These are phyloP conservation scores for Nycticebus coucang DNA, from an alignment of 2,113 vertebrate species.

Conservation along the genomic window DNA sequence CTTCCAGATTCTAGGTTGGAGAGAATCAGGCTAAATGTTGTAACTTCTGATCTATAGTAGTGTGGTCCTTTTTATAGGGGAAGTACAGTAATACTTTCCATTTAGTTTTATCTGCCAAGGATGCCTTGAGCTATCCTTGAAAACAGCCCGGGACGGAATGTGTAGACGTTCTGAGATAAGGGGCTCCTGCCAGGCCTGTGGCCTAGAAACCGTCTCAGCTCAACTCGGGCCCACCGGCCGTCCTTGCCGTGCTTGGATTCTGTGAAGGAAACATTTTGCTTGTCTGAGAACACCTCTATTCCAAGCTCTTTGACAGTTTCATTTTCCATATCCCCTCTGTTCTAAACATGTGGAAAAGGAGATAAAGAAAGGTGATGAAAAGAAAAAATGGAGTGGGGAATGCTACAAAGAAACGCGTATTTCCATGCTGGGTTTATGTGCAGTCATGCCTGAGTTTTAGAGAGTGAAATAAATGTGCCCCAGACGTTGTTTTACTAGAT, in stretches of 20 bases:
- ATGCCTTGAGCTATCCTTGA: constrained; percentile 65
- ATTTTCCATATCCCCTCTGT: constrained; percentile 65
- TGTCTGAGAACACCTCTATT: constrained; percentile 74
- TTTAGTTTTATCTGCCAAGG: constrained; percentile 55
- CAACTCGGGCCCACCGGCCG: not conserved
- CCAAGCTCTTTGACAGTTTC: constrained; percentile 70
- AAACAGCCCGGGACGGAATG: constrained; percentile 48
- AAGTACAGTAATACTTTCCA: constrained; percentile 56
- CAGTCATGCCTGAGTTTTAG: not conserved
- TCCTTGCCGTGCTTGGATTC: not conserved
- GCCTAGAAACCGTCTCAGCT: not conserved
- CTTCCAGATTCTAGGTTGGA: not conserved
- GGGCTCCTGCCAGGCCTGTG: constrained; percentile 42
- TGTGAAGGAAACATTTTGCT: constrained; percentile 23
- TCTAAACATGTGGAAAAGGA: constrained; percentile 63
- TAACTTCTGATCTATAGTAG: not conserved
- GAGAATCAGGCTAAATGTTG: not conserved
- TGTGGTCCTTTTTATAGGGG: not conserved
- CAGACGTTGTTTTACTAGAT: not conserved
- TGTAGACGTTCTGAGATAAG: constrained; percentile 71
- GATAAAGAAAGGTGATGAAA: constrained; percentile 75
- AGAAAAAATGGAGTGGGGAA: constrained; percentile 19
- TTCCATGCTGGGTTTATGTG: not conserved
- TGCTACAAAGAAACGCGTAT: not conserved
- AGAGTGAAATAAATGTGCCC: not conserved